Conservation (phyloP, 2,797 vertebrate species). For the Propithecus deckenii region DNA sequence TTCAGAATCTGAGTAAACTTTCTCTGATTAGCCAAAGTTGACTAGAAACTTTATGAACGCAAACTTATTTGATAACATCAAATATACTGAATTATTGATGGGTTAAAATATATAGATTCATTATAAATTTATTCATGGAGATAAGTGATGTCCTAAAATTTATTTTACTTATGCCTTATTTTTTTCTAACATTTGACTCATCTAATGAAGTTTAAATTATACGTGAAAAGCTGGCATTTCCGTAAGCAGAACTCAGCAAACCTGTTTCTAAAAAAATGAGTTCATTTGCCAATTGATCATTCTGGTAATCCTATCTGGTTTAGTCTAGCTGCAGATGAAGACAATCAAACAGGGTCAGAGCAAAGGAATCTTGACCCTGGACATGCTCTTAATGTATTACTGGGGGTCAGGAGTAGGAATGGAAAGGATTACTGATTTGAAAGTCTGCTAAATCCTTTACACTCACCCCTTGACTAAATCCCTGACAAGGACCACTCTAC, state of each 20-base stretch:
- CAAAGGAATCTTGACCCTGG: neutral
- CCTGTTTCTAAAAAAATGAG: conserved; percentile 38
- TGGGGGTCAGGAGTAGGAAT: neutral
- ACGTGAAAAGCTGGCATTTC: conserved; percentile 1
- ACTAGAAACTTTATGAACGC: neutral
- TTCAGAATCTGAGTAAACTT: conserved; percentile 14
- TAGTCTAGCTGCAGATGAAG: conserved; percentile 16
- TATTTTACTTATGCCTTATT: conserved; percentile 30
- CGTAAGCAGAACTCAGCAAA: conserved; percentile 36
- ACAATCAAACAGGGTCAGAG: conserved; percentile 17
- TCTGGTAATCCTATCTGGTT: conserved; percentile 25
- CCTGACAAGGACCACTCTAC: neutral
- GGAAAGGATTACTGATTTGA: conserved; percentile 37
- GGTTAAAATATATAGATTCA: neutral
- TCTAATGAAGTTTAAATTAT: conserved; percentile 23
- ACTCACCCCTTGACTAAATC: neutral
- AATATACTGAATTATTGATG: neutral
- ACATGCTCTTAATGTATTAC: neutral
- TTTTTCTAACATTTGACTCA: conserved; percentile 5
- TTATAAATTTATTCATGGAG: neutral
- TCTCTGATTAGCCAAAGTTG: neutral
- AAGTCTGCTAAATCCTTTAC: conserved; percentile 10
- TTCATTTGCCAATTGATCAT: conserved; percentile 39
- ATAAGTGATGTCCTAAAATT: neutral
- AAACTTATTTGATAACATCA: neutral